Percentiles rank a stretch among this genome's conserved stretches.
These are phyloP conservation scores for Agonopterix alstromeriana DNA, from an alignment of 2,888 invertebrate genomes.

Conservation along the genomic window DNA sequence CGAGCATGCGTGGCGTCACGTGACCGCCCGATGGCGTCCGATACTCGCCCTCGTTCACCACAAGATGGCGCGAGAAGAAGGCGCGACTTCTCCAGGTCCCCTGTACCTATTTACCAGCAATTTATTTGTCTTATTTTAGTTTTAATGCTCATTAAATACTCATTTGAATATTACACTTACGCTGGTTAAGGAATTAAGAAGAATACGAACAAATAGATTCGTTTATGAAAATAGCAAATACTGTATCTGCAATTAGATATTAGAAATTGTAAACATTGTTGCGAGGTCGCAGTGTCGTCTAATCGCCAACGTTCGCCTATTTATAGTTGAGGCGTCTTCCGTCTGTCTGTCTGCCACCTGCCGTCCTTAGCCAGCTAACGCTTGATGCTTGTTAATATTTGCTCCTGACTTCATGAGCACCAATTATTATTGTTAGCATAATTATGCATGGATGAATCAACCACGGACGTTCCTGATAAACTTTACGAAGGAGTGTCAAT, in stretches of 20 bases:
- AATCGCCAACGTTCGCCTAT: slow-evolving; percentile 62
- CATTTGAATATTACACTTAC: no score
- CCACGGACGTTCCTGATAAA: no score
- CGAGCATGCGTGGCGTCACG: slow-evolving; percentile 60
- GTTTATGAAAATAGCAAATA: background rate
- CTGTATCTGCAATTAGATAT: slow-evolving; percentile 9
- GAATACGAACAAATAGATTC: no score
- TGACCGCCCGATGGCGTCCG: slow-evolving; percentile 57
- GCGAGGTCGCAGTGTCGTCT: slow-evolving; percentile 64
- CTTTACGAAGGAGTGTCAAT: background rate
- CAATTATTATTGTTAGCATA: background rate
- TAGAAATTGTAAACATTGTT: slow-evolving; percentile 61
- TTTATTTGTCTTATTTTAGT: background rate
- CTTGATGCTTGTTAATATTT: slow-evolving; percentile 10
- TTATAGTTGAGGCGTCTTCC: slow-evolving; percentile 64
- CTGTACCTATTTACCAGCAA: slow-evolving; percentile 33
- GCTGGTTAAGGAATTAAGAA: no score
- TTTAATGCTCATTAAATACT: background rate
- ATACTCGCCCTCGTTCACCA: slow-evolving; percentile 58
- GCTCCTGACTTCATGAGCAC: slow-evolving; percentile 11
- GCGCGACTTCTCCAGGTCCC: slow-evolving; percentile 59
- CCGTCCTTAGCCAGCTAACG: slow-evolving; percentile 28
- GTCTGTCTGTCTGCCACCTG: slow-evolving; percentile 68
- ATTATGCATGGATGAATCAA: background rate
- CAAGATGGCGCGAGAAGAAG: slow-evolving; percentile 67